Evolutionary conservation across 2,113 vertebrate species (phyloP).

Genomic region (Eulacestoma nigropectus): DNA sequence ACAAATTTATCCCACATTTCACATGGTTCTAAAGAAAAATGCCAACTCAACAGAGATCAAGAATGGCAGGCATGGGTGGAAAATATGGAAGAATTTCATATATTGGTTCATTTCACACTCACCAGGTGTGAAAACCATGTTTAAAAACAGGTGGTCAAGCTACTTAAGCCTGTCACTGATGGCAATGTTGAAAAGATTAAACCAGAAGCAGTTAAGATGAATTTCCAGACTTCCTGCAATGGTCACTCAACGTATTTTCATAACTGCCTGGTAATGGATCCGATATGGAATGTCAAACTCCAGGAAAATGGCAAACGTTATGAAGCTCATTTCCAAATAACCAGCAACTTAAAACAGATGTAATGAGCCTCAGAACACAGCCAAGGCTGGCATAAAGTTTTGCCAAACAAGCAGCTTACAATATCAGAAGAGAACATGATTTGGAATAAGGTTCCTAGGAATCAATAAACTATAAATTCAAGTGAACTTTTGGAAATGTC

Average conservation of each 20-base stretch:
- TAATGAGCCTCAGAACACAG: slow-evolving; percentile 31
- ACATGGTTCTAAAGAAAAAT: neutral
- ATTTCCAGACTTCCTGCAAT: slow-evolving; percentile 36
- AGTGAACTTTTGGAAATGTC: neutral
- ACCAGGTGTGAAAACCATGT: slow-evolving; percentile 12
- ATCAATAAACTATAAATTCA: slow-evolving; percentile 16
- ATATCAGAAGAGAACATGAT: slow-evolving; percentile 14
- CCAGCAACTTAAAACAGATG: slow-evolving; percentile 46
- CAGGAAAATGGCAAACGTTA: slow-evolving; percentile 37
- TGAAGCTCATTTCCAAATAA: slow-evolving; percentile 40
- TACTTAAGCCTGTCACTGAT: neutral
- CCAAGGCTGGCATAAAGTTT: neutral
- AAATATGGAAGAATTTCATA: neutral
- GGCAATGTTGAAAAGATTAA: slow-evolving; percentile 35
- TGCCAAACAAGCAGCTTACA: slow-evolving; percentile 45
- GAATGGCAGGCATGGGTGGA: rapidly evolving
- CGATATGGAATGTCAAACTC: neutral
- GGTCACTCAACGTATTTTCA: slow-evolving; percentile 10
- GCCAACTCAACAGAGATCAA: neutral
- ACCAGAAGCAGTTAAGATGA: neutral
- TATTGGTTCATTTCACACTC: neutral
- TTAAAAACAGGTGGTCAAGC: neutral
- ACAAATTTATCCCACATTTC: neutral
- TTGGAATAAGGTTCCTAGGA: slow-evolving; percentile 18
- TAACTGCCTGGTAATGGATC: slow-evolving; percentile 40